Evolutionary conservation across 2,888 invertebrate species (phyloP).

Genomic region (Caenorhabditis sp.): DNA sequence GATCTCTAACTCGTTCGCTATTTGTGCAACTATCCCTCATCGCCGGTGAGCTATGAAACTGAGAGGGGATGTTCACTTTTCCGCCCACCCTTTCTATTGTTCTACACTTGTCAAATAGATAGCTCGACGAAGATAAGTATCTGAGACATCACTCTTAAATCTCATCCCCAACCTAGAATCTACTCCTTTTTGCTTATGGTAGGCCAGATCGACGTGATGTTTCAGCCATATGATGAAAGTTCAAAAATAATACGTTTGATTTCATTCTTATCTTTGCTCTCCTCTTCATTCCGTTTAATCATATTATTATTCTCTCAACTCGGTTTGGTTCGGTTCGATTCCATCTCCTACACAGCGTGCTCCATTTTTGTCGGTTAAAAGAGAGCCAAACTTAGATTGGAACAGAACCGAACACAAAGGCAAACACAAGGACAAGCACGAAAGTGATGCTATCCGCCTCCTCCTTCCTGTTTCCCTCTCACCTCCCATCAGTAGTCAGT

Average conservation of each 20-base stretch:
- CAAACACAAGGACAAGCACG: too few species aligned
- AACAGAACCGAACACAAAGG: too few species aligned
- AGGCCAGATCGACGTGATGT: too few species aligned
- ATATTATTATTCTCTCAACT: constrained; percentile 17
- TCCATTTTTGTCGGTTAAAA: too few species aligned
- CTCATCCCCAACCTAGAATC: too few species aligned
- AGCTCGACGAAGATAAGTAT: too few species aligned
- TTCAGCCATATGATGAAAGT: constrained; percentile 12
- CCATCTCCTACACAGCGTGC: too few species aligned
- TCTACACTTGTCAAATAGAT: constrained; percentile 52
- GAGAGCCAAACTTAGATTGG: too few species aligned
- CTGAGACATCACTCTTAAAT: too few species aligned
- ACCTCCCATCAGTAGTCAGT: too few species aligned
- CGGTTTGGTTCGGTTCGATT: neutral
- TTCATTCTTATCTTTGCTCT: constrained; percentile 23
- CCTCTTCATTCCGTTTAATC: constrained; percentile 14
- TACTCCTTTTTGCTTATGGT: too few species aligned
- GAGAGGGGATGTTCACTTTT: constrained; percentile 27
- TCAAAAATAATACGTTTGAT: too few species aligned
- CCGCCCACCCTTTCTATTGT: constrained; percentile 33
- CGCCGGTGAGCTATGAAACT: constrained; percentile 41
- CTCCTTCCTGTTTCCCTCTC: constrained; percentile 7
- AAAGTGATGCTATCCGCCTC: constrained; percentile 42
- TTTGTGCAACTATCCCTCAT: neutral
- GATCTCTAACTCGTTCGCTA: constrained; percentile 3